phyloP scores from a whole-genome alignment of 2,797 vertebrate species.

The Chiroxiphia lanceolata region DNA sequence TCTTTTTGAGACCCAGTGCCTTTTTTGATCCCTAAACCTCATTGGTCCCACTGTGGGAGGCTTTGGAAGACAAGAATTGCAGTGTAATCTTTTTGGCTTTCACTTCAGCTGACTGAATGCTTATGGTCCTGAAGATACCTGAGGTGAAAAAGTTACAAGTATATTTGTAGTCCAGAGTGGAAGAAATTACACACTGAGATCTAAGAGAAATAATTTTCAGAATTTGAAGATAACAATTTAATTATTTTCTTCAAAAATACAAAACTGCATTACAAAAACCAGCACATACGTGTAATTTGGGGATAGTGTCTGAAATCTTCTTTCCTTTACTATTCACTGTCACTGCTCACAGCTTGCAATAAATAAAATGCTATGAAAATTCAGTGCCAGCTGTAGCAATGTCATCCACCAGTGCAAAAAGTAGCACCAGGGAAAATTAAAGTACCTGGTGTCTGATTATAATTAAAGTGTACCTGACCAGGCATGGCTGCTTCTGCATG shows the following conservation, averaged over 20 bases:
- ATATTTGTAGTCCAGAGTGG: not conserved
- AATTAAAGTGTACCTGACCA: not conserved
- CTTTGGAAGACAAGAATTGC: not conserved
- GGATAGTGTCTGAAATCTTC: not conserved
- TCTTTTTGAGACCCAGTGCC: not conserved
- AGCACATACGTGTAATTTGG: not conserved
- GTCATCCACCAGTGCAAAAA: not conserved
- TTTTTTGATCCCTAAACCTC: not conserved
- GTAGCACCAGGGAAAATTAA: not conserved
- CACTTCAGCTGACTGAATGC: not conserved
- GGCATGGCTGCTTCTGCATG: not conserved
- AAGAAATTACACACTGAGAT: not conserved
- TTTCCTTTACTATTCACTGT: not conserved
- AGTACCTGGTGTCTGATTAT: not conserved
- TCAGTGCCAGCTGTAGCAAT: not conserved
- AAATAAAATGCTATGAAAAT: not conserved
- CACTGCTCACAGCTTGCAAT: not conserved
- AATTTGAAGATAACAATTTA: not conserved
- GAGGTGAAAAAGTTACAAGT: not conserved
- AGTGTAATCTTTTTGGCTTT: not conserved
- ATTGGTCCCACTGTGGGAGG: not conserved
- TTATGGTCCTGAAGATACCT: not conserved
- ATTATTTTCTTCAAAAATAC: not conserved
- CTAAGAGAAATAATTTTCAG: not conserved
- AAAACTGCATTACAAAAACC: not conserved